phyloP scores from a whole-genome alignment of 2,113 vertebrate genomes.

The Sigmodon hispidus region DNA sequence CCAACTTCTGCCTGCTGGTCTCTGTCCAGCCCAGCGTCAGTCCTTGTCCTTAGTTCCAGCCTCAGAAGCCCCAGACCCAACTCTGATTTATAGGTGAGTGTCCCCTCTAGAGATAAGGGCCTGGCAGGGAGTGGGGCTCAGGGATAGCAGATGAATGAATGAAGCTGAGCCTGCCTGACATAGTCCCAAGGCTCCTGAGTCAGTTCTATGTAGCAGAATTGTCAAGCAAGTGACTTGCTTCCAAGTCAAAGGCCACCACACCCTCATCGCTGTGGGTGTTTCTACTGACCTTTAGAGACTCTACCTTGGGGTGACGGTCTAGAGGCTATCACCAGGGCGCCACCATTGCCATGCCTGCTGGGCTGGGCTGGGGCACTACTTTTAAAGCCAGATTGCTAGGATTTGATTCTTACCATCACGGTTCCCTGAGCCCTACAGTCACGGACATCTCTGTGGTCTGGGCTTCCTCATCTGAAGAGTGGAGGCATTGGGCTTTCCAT shows the following conservation, averaged over 20 bases:
- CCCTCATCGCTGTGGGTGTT: neutral
- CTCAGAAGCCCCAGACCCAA: neutral
- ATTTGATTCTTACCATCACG: neutral
- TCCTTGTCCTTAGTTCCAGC: neutral
- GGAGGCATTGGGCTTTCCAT: neutral
- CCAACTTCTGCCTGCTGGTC: neutral
- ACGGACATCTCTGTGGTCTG: neutral
- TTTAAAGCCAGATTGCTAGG: neutral
- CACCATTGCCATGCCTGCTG: neutral
- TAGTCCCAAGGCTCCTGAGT: neutral
- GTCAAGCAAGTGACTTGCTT: neutral
- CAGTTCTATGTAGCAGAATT: rapidly evolving
- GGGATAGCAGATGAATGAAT: neutral
- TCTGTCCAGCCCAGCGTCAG: neutral
- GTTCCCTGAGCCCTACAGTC: neutral
- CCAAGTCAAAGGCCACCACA: neutral
- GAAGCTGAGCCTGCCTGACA: neutral
- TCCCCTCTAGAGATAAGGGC: neutral
- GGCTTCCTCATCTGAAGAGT: neutral
- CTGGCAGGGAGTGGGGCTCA: neutral
- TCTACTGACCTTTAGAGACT: neutral
- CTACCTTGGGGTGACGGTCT: neutral
- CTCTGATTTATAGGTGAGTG: neutral
- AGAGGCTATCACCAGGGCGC: neutral
- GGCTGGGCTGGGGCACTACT: neutral